Conservation (phyloP, 2,113 vertebrate species). For the Perca flavescens region DNA sequence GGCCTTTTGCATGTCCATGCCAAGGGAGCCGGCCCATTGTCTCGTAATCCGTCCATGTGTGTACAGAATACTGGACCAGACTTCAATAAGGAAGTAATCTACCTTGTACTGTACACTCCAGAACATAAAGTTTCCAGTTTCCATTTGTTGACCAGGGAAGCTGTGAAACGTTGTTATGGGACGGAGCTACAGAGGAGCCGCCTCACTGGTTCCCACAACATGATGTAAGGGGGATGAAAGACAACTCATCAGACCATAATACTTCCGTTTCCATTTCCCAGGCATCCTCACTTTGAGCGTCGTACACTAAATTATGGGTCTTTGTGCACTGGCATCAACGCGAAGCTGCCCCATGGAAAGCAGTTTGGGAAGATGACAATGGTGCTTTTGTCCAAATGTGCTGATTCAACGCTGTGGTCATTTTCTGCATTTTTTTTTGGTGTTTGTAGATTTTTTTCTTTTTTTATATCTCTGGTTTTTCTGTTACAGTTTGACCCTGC, state of each 20-base stretch:
- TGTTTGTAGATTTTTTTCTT: not conserved
- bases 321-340: slow-evolving; percentile 47
- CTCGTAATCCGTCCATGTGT: not conserved
- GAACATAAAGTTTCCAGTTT: slow-evolving; percentile 55
- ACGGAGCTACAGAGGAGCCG: slow-evolving; percentile 40
- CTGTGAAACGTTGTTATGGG: slow-evolving; percentile 52
- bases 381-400: slow-evolving; percentile 39
- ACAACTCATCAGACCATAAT: slow-evolving; percentile 66
- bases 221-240: slow-evolving; percentile 75
- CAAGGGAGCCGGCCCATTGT: too few species aligned
- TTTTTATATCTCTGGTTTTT: not conserved
- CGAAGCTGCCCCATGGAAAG: slow-evolving; percentile 37
- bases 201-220: slow-evolving; percentile 50
- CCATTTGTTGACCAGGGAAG: slow-evolving; percentile 50
- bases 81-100: slow-evolving; percentile 28
- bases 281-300: slow-evolving; percentile 51
- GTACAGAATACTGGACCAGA: slow-evolving; percentile 5
- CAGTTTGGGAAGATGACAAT: slow-evolving; percentile 35
- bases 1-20: too few species aligned
- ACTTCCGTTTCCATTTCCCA: slow-evolving; percentile 62
- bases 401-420: slow-evolving; percentile 42
- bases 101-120: slow-evolving; percentile 13
- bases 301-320: slow-evolving; percentile 59
- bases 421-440: slow-evolving; percentile 32
- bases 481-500: not conserved